Percentiles rank a stretch among this genome's conserved stretches.
These are phyloP conservation scores for Linurgus olivaceus DNA, from an alignment of 2,797 vertebrate species.

Conservation along the genomic window DNA sequence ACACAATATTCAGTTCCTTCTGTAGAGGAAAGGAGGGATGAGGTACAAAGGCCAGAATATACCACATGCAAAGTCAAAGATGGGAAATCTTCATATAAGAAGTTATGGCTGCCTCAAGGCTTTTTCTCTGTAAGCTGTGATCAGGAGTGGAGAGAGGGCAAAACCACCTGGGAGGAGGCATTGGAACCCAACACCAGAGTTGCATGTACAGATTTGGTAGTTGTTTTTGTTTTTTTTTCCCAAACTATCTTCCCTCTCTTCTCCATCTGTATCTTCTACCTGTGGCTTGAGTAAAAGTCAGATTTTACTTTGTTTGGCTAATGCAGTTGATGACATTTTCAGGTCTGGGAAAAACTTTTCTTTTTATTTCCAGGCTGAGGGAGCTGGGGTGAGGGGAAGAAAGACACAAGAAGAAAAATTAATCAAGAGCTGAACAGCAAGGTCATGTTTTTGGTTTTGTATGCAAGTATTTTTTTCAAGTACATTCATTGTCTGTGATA, in stretches of 20 bases:
- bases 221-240: rapidly evolving
- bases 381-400: background rate
- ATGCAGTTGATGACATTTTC: background rate
- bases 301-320: background rate
- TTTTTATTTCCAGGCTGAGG: background rate
- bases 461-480: background rate
- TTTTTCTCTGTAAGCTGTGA: background rate
- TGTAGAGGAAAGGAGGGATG: background rate
- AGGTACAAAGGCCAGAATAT: background rate
- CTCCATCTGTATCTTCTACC: background rate
- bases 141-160: background rate
- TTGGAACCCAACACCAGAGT: background rate
- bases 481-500: background rate
- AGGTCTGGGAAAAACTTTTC: background rate
- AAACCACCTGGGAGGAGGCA: background rate
- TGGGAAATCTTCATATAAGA: background rate
- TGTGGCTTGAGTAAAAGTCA: background rate
- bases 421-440: background rate
- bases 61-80: background rate
- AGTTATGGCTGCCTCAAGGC: background rate
- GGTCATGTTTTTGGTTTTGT: background rate
- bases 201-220: background rate
- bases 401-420: background rate
- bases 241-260: background rate
- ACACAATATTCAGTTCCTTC: background rate